Percentiles rank a stretch among this genome's conserved stretches.
Evolutionary conservation across 2,797 vertebrate genomes (phyloP).

Genomic region (Lithobates pipiens): DNA sequence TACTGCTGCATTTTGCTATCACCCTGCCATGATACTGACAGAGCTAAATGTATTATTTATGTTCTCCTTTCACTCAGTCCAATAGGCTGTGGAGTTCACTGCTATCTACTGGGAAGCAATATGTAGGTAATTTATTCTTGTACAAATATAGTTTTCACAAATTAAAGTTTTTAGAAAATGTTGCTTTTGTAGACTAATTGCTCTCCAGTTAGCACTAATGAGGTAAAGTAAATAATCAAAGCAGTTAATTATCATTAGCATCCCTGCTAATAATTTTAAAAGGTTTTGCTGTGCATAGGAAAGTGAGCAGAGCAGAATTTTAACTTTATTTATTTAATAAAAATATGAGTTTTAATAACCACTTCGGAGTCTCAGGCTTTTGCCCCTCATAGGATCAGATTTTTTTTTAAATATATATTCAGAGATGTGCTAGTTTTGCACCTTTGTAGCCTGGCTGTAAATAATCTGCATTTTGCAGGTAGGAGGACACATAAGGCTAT

Average conservation of each 20-base stretch:
- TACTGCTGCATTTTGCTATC: neutral
- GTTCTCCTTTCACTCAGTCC: neutral
- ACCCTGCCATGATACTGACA: neutral
- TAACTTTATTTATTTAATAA: neutral
- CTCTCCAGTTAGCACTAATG: conserved; percentile 19
- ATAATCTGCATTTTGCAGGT: no score
- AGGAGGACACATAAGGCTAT: no score
- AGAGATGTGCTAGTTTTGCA: no score
- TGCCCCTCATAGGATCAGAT: no score
- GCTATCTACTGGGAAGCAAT: conserved; percentile 7
- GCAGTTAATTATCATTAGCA: conserved; percentile 19
- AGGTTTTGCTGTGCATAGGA: neutral
- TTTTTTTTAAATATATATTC: no score
- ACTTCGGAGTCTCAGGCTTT: neutral
- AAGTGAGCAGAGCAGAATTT: neutral
- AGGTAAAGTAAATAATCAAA: neutral
- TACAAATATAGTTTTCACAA: neutral
- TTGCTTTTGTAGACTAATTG: conserved; percentile 5
- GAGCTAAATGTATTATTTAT: conserved; percentile 4
- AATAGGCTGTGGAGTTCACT: neutral
- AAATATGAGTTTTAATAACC: neutral
- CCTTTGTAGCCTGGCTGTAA: no score
- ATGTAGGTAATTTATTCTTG: conserved; percentile 25
- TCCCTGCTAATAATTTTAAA: neutral
- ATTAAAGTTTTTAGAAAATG: neutral